Evolutionary conservation across 2,888 invertebrate species (phyloP), one percentile per base, ranked within the genome.

Genomic region (Argyresthia goedartella): DNA sequence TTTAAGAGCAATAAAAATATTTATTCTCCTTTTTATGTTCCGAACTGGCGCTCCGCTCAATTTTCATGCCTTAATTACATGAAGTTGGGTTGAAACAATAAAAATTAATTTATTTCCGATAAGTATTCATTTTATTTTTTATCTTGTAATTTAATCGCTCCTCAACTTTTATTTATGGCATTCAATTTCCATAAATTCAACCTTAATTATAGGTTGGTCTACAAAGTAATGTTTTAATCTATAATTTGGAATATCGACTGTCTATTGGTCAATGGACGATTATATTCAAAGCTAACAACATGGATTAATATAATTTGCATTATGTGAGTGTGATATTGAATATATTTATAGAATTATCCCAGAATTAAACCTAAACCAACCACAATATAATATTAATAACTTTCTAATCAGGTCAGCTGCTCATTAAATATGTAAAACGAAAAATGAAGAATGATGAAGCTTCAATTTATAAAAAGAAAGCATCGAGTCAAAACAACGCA

Each of bases 31-130:
- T 6, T 39, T 39, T 39, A 39, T 39, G 39, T 25, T 25, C 25
- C 6, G 2, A 25, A 25, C 25, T 25, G 25, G 25, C 25, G 6
- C 25, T 35, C 48, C 8, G 36, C 11, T 48, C 48, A 36, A 36
- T 60, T 67, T 70, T 66, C 71, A 75, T 62, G 69, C 66, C 74
- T 76, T 72, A 69, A 73, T 75, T 75, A 75, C 56, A 57, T 55
- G 55, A 56, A 34, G 59, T 53, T 60, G 62, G 59, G 60, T 59
- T 57, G 62, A 69, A 75, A 75, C 69, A 73, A 73, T 71, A 71
- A 73, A 67, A 65, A 64, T 63, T 63, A 64, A 69, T 69, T 63
- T 61, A 64, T 64, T 60, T 63, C 62, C 58, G 57, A 53, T 59
- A 56, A 46, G 57, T 56, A 59, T 56, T 56, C 59, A 54, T 58